A percentile compares a stretch with the other conserved stretches of the same genome.
These are phyloP conservation scores for Ariolimax columbianus DNA, from an alignment of 2,888 invertebrate genomes.

Conservation along the genomic window DNA sequence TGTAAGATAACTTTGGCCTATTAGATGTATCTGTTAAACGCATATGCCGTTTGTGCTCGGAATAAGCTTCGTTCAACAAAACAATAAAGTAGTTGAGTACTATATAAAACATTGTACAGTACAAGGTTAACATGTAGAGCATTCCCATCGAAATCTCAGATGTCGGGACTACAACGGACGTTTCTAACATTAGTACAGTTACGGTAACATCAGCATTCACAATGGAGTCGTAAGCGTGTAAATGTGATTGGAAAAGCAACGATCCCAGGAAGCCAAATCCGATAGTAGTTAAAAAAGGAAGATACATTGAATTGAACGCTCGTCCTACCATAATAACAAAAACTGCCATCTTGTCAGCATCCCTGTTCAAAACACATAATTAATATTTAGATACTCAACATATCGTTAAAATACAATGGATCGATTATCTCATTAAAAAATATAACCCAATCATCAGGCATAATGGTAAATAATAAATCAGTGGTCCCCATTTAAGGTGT, in stretches of 20 bases:
- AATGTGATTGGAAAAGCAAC: not conserved
- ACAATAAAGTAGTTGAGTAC: conserved; percentile 4
- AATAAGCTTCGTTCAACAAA: not conserved
- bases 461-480: too few species aligned
- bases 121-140: not conserved
- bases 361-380: not conserved
- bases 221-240: not conserved
- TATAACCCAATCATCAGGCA: too few species aligned
- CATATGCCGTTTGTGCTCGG: not conserved
- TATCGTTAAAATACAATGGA: too few species aligned
- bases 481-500: too few species aligned
- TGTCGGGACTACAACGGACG: not conserved
- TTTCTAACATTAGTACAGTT: not conserved
- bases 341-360: not conserved
- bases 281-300: not conserved
- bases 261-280: not conserved
- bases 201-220: not conserved
- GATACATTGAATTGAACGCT: not conserved
- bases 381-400: too few species aligned
- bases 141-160: not conserved
- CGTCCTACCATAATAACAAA: not conserved
- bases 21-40: not conserved
- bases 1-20: too few species aligned
- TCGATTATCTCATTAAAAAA: too few species aligned
- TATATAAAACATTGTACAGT: not conserved